Evolutionary conservation across 2,888 invertebrate species (phyloP).

Genomic region (Anodontia alba): DNA sequence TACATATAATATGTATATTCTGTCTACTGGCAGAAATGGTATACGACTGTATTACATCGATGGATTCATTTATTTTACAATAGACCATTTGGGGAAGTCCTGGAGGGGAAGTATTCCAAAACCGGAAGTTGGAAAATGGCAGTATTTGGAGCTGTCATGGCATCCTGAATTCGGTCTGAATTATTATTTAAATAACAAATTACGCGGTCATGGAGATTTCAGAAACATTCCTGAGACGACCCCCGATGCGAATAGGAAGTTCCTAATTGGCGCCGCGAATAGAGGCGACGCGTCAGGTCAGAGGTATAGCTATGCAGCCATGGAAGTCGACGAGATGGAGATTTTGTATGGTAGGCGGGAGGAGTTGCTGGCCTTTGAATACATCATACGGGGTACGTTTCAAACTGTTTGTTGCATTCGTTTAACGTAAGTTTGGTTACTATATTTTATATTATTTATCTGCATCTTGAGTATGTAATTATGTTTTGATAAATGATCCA

Average conservation of each 20-base stretch:
- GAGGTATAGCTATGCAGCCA: slow-evolving; percentile 64
- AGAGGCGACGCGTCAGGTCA: slow-evolving; percentile 68
- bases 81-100: slow-evolving; percentile 61
- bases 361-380: slow-evolving; percentile 76
- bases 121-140: slow-evolving; percentile 74
- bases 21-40: slow-evolving; percentile 78
- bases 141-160: slow-evolving; percentile 82
- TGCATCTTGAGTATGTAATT: too few species aligned
- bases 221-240: slow-evolving; percentile 10
- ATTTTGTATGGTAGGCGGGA: slow-evolving; percentile 79
- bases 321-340: slow-evolving; percentile 78
- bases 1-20: slow-evolving; percentile 78
- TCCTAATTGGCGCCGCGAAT: slow-evolving; percentile 77
- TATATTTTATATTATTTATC: too few species aligned
- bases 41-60: slow-evolving; percentile 76
- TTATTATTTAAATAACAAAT: slow-evolving; percentile 73
- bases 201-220: slow-evolving; percentile 52
- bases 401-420: background rate
- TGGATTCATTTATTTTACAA: slow-evolving; percentile 73
- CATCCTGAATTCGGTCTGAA: slow-evolving; percentile 76
- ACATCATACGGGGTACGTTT: slow-evolving; percentile 77
- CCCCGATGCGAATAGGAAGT: slow-evolving; percentile 40
- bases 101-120: slow-evolving; percentile 68
- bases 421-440: too few species aligned
- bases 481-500: too few species aligned